These are phyloP conservation scores for Alauda arvensis DNA, from an alignment of 2,797 vertebrate species.

Conservation along the genomic window DNA sequence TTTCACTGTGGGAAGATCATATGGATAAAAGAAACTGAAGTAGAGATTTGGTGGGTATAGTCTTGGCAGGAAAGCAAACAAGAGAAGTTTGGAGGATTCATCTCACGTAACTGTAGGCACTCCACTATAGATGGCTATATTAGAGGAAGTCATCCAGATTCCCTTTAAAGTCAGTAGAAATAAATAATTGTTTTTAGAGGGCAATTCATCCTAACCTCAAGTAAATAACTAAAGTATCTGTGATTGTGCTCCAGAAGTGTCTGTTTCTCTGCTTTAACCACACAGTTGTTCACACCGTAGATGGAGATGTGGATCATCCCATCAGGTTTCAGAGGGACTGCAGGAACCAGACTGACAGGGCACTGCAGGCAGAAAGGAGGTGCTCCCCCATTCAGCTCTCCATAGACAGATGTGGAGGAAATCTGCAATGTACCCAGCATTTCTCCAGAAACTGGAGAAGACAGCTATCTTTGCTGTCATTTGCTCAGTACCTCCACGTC, in stretches of 20 bases:
- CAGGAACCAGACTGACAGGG: neutral
- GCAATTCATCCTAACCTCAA: neutral
- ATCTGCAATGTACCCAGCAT: neutral
- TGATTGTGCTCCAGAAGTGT: neutral
- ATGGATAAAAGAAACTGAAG: neutral
- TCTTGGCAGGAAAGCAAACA: neutral
- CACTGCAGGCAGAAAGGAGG: neutral
- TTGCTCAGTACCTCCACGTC: neutral
- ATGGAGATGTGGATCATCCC: neutral
- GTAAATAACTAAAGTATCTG: neutral
- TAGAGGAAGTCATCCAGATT: neutral
- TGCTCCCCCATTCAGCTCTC: neutral
- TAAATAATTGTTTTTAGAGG: neutral
- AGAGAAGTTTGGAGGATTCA: neutral
- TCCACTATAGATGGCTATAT: neutral
- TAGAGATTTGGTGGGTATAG: neutral
- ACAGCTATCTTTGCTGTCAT: neutral
- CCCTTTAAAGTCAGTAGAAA: neutral
- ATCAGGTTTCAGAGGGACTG: neutral
- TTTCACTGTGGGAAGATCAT: neutral
- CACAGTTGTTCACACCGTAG: accelerated
- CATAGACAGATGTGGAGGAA: neutral
- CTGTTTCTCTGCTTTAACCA: neutral
- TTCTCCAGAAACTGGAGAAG: neutral
- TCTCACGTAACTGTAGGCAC: neutral